Conservation (phyloP, 2,888 invertebrate species). For the Melipona beecheii region DNA sequence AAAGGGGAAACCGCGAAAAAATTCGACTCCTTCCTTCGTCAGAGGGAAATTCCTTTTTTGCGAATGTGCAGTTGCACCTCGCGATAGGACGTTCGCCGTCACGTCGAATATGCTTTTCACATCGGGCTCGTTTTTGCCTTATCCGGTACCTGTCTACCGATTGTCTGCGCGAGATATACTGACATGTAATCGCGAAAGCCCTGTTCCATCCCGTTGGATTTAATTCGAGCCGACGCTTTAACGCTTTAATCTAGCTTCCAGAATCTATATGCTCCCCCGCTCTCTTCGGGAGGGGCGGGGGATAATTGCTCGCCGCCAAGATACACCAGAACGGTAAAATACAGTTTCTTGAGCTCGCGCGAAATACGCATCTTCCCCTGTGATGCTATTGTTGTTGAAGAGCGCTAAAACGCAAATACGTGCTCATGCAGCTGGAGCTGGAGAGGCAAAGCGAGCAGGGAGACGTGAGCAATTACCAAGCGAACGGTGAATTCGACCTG, state of each 20-base stretch:
- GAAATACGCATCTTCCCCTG: background rate
- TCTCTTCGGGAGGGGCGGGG: background rate
- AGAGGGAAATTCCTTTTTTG: background rate
- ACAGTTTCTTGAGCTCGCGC: background rate
- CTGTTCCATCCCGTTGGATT: slow-evolving; percentile 6
- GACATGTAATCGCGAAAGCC: slow-evolving; percentile 39
- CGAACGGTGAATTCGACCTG: slow-evolving; percentile 95
- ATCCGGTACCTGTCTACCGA: slow-evolving; percentile 33
- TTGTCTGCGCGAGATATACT: slow-evolving; percentile 14
- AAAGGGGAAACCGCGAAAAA: background rate
- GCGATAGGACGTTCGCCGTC: slow-evolving; percentile 2
- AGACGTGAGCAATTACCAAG: slow-evolving; percentile 94
- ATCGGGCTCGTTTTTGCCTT: slow-evolving; percentile 9
- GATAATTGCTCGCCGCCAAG: slow-evolving; percentile 17
- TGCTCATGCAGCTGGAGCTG: slow-evolving; percentile 87
- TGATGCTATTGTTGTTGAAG: background rate
- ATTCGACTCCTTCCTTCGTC: background rate
- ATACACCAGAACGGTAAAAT: background rate
- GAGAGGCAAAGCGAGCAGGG: slow-evolving; percentile 92
- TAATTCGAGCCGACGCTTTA: slow-evolving; percentile 40
- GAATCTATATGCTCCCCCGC: background rate
- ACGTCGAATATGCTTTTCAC: slow-evolving; percentile 22
- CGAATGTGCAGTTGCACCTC: background rate
- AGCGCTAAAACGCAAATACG: background rate
- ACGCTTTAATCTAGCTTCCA: slow-evolving; percentile 21